Percentiles rank a stretch among this genome's conserved stretches.
phyloP scores from a whole-genome alignment of 2,797 vertebrate genomes.

The Sebastes vulpes region DNA sequence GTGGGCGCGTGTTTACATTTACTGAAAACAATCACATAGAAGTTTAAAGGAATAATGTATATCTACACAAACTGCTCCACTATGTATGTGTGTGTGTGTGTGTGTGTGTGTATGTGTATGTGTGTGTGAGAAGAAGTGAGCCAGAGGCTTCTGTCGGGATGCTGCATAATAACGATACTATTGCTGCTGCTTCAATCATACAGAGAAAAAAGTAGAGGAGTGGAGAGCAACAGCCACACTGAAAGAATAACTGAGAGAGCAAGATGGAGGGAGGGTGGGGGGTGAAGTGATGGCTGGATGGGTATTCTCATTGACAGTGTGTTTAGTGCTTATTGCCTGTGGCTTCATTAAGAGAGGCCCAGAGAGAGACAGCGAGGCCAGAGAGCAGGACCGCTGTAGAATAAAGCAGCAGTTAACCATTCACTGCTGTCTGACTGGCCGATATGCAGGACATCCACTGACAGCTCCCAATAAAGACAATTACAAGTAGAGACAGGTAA shows the following conservation, averaged over 20 bases:
- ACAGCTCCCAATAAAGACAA: conserved; percentile 4
- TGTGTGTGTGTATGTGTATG: background rate
- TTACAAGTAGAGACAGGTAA: background rate
- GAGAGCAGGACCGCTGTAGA: background rate
- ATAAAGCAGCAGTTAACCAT: conserved; percentile 19
- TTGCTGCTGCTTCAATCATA: background rate
- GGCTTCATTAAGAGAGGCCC: conserved; percentile 44
- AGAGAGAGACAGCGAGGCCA: conserved; percentile 1
- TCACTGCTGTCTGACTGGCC: background rate
- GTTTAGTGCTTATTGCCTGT: conserved; percentile 33
- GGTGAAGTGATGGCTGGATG: conserved; percentile 7
- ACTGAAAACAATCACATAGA: background rate
- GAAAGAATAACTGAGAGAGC: background rate
- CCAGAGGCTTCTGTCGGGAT: background rate
- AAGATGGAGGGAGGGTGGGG: too few species aligned
- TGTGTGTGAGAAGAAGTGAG: background rate
- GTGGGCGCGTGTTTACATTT: background rate
- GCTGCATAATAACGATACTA: conserved; percentile 14
- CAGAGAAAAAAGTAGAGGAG: background rate
- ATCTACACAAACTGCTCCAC: background rate
- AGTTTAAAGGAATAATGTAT: background rate
- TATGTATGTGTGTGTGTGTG: background rate
- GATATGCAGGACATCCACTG: background rate
- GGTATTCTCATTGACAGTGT: conserved; percentile 29
- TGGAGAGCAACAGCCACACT: background rate